phyloP scores from a whole-genome alignment of 2,113 vertebrate species.

The Xenopus laevis region DNA sequence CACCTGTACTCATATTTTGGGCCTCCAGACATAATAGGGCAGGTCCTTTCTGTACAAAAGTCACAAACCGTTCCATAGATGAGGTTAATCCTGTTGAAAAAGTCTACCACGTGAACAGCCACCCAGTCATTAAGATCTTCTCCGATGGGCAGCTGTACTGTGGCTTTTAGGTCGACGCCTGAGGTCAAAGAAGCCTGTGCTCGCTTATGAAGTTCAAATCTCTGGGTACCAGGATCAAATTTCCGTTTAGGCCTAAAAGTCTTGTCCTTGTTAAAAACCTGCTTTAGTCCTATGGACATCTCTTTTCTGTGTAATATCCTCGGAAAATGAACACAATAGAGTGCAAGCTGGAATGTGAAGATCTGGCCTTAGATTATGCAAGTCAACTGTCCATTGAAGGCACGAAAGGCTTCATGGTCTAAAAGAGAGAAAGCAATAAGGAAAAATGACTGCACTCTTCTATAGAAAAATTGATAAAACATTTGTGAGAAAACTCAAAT shows the following conservation, averaged over 20 bases:
- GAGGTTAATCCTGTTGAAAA: constrained; percentile 84
- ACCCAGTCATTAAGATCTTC: constrained; percentile 84
- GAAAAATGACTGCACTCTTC: too few species aligned
- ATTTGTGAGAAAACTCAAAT: too few species aligned
- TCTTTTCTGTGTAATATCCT: constrained; percentile 46
- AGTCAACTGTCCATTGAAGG: background rate
- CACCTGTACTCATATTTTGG: constrained; percentile 80
- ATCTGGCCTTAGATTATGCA: constrained; percentile 37
- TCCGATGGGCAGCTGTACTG: constrained; percentile 72
- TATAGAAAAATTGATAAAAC: too few species aligned
- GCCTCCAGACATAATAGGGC: constrained; percentile 83
- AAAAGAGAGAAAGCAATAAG: background rate
- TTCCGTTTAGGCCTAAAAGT: constrained; percentile 81
- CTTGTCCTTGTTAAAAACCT: constrained; percentile 84
- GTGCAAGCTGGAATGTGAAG: background rate
- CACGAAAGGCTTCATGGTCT: background rate
- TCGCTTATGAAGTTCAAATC: constrained; percentile 80
- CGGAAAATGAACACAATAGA: background rate
- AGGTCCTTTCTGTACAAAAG: constrained; percentile 78
- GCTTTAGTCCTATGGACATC: constrained; percentile 79
- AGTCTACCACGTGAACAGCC: constrained; percentile 81
- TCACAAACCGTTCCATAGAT: constrained; percentile 84
- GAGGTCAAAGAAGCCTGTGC: constrained; percentile 76
- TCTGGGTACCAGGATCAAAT: constrained; percentile 80
- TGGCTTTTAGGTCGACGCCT: constrained; percentile 70